phyloP scores from a whole-genome alignment of 2,113 vertebrate species.

The Oncorhynchus mykiss region DNA sequence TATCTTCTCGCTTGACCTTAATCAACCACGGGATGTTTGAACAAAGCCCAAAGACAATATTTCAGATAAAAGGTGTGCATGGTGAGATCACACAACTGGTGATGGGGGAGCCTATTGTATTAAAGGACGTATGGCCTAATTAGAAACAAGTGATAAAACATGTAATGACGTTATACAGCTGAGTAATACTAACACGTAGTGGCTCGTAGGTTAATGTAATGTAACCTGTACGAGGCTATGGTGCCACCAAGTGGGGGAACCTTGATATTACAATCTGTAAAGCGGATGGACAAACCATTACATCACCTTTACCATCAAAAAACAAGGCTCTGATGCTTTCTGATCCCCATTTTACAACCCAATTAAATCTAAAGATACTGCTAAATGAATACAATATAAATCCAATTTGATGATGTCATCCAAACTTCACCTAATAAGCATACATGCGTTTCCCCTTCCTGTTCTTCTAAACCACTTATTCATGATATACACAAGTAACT shows the following conservation, averaged over 20 bases:
- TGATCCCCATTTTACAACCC: too few relatives aligned
- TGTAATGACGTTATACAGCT: neutral
- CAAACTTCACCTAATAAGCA: neutral
- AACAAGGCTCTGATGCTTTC: neutral
- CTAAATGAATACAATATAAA: too few relatives aligned
- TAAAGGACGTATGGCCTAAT: neutral
- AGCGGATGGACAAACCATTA: too few relatives aligned
- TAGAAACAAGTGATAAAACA: neutral
- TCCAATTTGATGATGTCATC: neutral
- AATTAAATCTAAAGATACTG: too few relatives aligned
- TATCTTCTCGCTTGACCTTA: conserved; percentile 56
- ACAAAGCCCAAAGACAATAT: conserved; percentile 39
- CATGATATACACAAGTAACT: neutral
- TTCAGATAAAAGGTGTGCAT: conserved; percentile 33
- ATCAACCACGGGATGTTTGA: conserved; percentile 56
- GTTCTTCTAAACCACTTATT: neutral
- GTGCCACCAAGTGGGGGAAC: conserved; percentile 50
- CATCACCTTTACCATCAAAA: neutral
- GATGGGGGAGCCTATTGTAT: neutral
- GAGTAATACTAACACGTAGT: neutral
- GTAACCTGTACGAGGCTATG: conserved; percentile 1
- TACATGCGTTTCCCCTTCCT: neutral
- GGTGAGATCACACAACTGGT: neutral
- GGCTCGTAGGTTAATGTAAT: neutral
- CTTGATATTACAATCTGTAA: conserved; percentile 17